These are phyloP conservation scores for Deilephila elpenor DNA, from an alignment of 2,888 invertebrate genomes.

Conservation along the genomic window DNA sequence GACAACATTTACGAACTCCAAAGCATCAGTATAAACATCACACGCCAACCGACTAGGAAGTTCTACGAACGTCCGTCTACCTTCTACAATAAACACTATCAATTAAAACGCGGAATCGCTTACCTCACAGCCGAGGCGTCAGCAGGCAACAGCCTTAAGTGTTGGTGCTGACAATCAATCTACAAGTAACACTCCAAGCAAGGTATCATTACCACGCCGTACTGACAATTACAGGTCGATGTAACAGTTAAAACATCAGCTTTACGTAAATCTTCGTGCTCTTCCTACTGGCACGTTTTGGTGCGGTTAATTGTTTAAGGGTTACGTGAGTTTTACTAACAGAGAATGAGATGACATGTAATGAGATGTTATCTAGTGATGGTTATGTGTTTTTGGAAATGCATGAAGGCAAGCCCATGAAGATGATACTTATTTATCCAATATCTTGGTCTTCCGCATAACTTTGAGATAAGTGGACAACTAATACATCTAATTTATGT, in stretches of 20 bases:
- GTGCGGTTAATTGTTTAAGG: constrained; percentile 20
- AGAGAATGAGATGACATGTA: no score
- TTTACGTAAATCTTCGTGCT: constrained; percentile 36
- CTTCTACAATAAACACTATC: neutral
- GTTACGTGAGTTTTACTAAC: neutral
- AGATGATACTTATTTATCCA: no score
- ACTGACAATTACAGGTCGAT: constrained; percentile 45
- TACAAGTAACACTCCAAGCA: constrained; percentile 25
- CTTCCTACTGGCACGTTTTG: constrained; percentile 35
- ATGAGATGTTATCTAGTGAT: no score
- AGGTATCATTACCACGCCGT: constrained; percentile 52
- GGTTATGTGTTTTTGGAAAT: no score
- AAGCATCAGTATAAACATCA: no score
- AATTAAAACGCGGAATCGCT: constrained; percentile 14
- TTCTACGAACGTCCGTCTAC: no score
- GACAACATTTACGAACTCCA: no score
- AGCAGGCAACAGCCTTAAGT: constrained; percentile 29
- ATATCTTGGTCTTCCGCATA: no score
- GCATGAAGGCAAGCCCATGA: no score
- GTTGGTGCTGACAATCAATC: constrained; percentile 29
- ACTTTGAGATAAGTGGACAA: no score
- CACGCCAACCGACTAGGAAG: no score
- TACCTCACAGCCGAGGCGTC: neutral
- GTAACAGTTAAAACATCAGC: constrained; percentile 42
- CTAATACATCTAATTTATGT: no score